Conservation (phyloP, 2,113 vertebrate genomes). For the Cyanoderma ruficeps region DNA sequence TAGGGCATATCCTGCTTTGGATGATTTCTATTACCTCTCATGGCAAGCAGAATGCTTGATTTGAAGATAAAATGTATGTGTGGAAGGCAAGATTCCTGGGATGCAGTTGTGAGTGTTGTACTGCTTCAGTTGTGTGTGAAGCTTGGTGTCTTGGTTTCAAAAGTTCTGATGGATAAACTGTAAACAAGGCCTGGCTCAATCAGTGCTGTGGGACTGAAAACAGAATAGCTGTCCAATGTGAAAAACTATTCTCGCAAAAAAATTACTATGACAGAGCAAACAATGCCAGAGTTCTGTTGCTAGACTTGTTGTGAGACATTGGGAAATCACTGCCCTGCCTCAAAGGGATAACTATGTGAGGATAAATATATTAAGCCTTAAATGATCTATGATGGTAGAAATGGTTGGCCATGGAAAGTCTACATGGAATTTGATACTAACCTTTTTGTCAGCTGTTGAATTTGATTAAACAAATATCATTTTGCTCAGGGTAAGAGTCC, state of each 20-base stretch:
- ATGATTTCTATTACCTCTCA: neutral
- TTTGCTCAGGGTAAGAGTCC: neutral
- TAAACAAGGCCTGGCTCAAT: slow-evolving; percentile 14
- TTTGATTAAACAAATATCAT: neutral
- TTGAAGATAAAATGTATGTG: neutral
- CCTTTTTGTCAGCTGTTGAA: neutral
- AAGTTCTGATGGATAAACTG: neutral
- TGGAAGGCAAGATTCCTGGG: neutral
- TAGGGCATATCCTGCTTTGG: neutral
- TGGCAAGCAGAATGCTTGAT: neutral
- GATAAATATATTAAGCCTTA: slow-evolving; percentile 18
- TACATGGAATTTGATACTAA: neutral
- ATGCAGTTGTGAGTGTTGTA: neutral
- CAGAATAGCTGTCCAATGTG: neutral
- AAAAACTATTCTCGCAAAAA: neutral
- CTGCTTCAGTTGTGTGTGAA: neutral
- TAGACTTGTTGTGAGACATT: slow-evolving; percentile 6
- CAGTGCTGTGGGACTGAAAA: neutral
- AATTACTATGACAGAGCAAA: neutral
- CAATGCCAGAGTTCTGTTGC: slow-evolving; percentile 16
- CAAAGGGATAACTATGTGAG: neutral
- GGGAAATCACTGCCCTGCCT: slow-evolving; percentile 4
- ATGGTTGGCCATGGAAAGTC: neutral
- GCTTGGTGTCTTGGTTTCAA: neutral
- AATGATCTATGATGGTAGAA: neutral